A percentile compares a stretch with the other conserved stretches of the same genome.
Evolutionary conservation across 1,140 invertebrate genomes (phyloP).

Genomic region (Drosophila aff.): DNA sequence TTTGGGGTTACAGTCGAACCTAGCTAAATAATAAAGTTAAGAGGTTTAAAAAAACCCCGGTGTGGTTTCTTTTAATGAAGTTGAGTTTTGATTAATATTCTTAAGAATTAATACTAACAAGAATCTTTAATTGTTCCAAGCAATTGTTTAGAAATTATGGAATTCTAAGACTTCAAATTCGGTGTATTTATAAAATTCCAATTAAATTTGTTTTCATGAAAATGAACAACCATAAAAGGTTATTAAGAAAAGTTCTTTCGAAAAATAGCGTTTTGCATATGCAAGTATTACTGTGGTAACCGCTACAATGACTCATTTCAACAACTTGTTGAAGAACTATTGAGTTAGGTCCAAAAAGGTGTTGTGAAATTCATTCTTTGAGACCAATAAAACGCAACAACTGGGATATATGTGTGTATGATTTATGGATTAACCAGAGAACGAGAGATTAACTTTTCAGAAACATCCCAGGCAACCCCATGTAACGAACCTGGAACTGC

Average conservation of each 20-base stretch:
- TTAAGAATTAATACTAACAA: not conserved
- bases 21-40: not conserved
- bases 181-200: not conserved
- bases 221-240: not conserved
- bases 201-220: not conserved
- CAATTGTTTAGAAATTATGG: not conserved
- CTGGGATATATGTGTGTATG: not conserved
- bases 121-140: not conserved
- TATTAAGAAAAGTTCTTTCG: not conserved
- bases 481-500: not conserved
- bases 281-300: not conserved
- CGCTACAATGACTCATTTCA: not conserved
- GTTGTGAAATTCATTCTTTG: not conserved
- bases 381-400: not conserved
- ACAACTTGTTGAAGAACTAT: conserved; percentile 15
- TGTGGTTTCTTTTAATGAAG: too few relatives aligned
- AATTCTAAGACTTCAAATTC: not conserved
- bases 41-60: too few relatives aligned
- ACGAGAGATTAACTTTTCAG: not conserved
- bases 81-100: too few relatives aligned
- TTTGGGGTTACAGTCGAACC: not conserved
- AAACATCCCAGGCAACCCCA: not conserved
- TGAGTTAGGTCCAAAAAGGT: conserved; percentile 13
- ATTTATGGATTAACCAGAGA: not conserved
- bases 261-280: not conserved